Base-by-base conservation (phyloP, 2,888 invertebrate species). In the Fabriciana adippe region DNA sequence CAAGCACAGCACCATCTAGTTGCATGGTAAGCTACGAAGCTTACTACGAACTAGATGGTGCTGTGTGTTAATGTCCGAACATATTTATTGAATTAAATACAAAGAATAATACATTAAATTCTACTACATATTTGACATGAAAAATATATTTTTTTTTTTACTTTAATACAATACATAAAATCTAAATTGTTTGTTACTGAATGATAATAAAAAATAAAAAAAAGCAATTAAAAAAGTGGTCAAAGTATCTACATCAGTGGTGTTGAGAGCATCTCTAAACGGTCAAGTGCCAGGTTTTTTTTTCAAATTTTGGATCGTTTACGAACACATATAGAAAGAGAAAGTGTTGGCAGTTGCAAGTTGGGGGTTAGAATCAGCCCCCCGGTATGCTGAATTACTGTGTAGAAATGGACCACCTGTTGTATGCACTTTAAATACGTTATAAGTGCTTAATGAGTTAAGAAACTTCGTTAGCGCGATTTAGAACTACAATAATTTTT, bases 261-360 rank as follows among this genome's bases (percentile, higher is more conserved):
- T 79, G 84, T 84, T 88, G 91, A 91, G 90, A 86, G 70, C 64
- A 79, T 84, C 89, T 90, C 90, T 88, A 89, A 84, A 89, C 83
- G 85, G 89, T 87, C 87, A 89, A 81, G 78, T 77, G 82, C 85
- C 86, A 83, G 79, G 72, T 76, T 83, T 89, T 89, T 90, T 89
- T 89, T 90, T 77, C 82, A 78, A 71, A 76, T 78, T 82, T 77
- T 75, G 70, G 77, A 67, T 81, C 68, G 69, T 79, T 81, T 78
- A 76, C 79, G 90, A 90, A 90, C 90, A 90, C 90, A 81, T 79
- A 75, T 68, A 83, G 86, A 77, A 75, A 80, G 80, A 72, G 69
- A 75, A 69, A 83, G 89, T 87, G 87, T 88, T 90, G 77, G 74
- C 57, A 83, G 75, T 70, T 81, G 82, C 78, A 78, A 76, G 74